Evolutionary conservation across 2,797 vertebrate species (phyloP).

Genomic region (Phoxinus dragarum): DNA sequence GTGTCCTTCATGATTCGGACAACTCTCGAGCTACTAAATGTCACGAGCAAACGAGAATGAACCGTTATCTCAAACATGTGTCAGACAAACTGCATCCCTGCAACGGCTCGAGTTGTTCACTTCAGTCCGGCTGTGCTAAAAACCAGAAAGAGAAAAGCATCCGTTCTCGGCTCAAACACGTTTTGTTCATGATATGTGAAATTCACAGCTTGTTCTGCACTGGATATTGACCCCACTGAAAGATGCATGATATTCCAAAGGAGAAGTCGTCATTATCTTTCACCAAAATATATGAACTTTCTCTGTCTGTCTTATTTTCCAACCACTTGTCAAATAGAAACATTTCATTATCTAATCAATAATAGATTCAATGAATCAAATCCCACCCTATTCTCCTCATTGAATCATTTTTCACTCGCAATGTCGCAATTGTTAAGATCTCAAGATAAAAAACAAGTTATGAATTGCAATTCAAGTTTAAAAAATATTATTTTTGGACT

Average conservation of each 20-base stretch:
- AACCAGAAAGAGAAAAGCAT: neutral
- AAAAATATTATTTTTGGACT: neutral
- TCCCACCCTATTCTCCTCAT: neutral
- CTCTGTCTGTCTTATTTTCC: neutral
- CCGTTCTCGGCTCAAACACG: neutral
- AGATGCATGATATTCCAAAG: constrained; percentile 11
- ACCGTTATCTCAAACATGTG: neutral
- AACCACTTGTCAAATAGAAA: neutral
- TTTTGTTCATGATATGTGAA: constrained; percentile 13
- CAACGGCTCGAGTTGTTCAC: neutral
- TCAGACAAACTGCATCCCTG: too few species aligned
- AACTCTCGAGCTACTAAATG: neutral
- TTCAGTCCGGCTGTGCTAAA: neutral
- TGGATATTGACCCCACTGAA: constrained; percentile 28
- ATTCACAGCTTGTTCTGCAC: constrained; percentile 32
- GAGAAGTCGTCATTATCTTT: neutral
- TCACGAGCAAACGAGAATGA: neutral
- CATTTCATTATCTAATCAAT: neutral
- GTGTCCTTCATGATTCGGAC: neutral
- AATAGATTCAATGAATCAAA: neutral
- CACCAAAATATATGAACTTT: constrained; percentile 3
- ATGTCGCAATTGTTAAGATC: neutral
- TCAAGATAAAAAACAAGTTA: neutral
- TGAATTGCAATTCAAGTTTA: neutral
- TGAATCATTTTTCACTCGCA: neutral